phyloP scores from a whole-genome alignment of 2,888 invertebrate species.

The Morpho deidamia region DNA sequence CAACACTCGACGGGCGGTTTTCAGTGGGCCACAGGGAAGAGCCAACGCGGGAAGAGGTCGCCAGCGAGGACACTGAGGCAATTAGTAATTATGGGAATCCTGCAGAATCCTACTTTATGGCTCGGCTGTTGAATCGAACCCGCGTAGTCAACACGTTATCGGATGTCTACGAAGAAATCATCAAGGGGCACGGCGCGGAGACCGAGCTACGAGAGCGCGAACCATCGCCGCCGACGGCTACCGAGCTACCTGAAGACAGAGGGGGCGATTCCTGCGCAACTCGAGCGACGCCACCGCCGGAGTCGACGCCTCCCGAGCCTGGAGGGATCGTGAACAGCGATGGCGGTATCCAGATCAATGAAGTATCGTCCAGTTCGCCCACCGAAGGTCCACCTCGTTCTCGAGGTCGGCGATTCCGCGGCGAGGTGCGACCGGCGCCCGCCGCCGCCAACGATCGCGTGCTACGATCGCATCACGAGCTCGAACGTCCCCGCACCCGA shows the following conservation, averaged over 20 bases:
- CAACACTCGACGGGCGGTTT: slow-evolving; percentile 51
- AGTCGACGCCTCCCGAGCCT: slow-evolving; percentile 20
- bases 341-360: slow-evolving; percentile 81
- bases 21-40: slow-evolving; percentile 38
- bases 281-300: slow-evolving; percentile 25
- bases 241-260: slow-evolving; percentile 19
- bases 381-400: slow-evolving; percentile 54
- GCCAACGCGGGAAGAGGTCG: slow-evolving; percentile 28
- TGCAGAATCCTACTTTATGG: slow-evolving; percentile 70
- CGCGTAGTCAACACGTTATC: slow-evolving; percentile 61
- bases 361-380: slow-evolving; percentile 81
- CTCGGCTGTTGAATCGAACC: slow-evolving; percentile 57
- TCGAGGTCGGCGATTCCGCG: slow-evolving; percentile 44
- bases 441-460: slow-evolving; percentile 51
- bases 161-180: slow-evolving; percentile 60
- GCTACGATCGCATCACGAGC: slow-evolving; percentile 65
- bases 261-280: slow-evolving; percentile 25
- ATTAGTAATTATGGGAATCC: slow-evolving; percentile 68
- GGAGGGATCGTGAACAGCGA: slow-evolving; percentile 33
- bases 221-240: slow-evolving; percentile 16
- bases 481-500: slow-evolving; percentile 43
- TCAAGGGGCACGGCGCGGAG: slow-evolving; percentile 26
- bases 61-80: slow-evolving; percentile 38
- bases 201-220: slow-evolving; percentile 21
- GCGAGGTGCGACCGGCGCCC: slow-evolving; percentile 31